Evolutionary conservation across 2,113 vertebrate species (phyloP).

Genomic region (Corvus hawaiiensis): DNA sequence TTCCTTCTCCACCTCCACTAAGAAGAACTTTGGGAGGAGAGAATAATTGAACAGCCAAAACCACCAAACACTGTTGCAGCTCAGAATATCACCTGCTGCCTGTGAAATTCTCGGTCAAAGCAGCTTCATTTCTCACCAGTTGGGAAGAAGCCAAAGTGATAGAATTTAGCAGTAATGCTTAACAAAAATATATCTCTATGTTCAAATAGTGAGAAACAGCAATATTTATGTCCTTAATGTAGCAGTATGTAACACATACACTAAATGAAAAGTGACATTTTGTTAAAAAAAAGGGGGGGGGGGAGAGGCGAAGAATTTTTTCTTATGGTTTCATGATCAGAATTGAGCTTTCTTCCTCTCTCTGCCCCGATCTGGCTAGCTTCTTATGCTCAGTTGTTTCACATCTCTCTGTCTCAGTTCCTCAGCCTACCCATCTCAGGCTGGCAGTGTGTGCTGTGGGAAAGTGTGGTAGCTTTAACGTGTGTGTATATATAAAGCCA

Average conservation of each 20-base stretch:
- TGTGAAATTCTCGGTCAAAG: neutral
- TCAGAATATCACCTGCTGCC: neutral
- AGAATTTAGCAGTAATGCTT: neutral
- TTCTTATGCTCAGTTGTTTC: neutral
- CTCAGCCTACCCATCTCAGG: neutral
- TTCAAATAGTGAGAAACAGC: neutral
- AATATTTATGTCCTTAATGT: neutral
- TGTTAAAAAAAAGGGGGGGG: neutral
- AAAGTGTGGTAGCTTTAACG: neutral
- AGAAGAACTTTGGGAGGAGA: neutral
- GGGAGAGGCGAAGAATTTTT: fast-evolving
- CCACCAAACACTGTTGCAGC: neutral
- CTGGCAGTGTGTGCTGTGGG: neutral
- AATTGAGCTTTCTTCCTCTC: neutral
- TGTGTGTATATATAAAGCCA: neutral
- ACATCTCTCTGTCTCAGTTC: neutral
- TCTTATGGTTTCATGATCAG: neutral
- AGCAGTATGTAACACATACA: neutral
- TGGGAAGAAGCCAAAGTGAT: neutral
- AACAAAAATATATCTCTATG: neutral
- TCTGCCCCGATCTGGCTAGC: neutral
- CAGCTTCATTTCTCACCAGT: neutral
- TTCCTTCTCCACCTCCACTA: neutral
- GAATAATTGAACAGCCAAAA: neutral
- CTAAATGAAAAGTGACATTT: neutral